Conservation (phyloP, 2,113 vertebrate species). For the Cichladusa arquata region DNA sequence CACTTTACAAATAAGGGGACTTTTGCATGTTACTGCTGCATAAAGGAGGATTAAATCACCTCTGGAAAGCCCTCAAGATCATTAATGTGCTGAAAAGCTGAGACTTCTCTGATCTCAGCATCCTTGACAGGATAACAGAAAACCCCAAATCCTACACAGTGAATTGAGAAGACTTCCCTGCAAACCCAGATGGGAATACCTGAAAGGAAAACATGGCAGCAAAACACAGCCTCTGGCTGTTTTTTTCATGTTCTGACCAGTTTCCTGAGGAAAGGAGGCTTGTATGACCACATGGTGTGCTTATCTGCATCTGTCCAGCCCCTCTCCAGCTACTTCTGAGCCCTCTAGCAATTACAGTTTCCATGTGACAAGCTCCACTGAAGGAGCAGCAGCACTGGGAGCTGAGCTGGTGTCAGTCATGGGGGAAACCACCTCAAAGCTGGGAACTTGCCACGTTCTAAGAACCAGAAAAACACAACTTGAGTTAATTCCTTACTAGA, state of each 20-base stretch:
- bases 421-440: neutral
- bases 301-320: rapidly evolving
- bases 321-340: neutral
- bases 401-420: neutral
- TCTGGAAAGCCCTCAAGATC: neutral
- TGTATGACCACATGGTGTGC: neutral
- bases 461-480: neutral
- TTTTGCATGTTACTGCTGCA: neutral
- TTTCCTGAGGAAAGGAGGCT: neutral
- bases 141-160: neutral
- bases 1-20: neutral
- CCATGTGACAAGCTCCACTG: neutral
- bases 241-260: neutral
- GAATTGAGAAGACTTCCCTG: neutral
- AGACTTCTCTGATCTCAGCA: neutral
- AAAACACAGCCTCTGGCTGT: neutral
- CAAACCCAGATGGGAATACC: neutral
- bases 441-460: neutral
- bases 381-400: neutral
- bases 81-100: neutral
- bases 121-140: neutral
- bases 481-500: neutral
- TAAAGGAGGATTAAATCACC: neutral
- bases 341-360: neutral
- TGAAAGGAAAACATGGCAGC: neutral